Evolutionary conservation across 2,888 invertebrate species (phyloP).

Genomic region (Latrodectus elegans): DNA sequence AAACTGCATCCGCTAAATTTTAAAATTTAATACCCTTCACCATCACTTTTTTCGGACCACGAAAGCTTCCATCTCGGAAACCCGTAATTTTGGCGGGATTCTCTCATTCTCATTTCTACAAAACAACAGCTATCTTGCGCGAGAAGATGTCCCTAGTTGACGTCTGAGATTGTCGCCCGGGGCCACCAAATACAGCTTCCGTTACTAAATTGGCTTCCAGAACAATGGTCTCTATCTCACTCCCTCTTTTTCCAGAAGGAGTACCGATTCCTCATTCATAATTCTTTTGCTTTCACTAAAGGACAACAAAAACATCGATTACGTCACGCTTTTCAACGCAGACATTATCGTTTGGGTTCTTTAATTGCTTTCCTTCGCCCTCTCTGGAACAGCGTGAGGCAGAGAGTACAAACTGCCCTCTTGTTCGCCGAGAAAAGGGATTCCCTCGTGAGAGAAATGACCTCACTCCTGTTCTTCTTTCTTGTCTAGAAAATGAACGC

Average conservation of each 20-base stretch:
- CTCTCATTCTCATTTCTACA: too few species aligned
- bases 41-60: too few species aligned
- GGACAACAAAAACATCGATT: conserved; percentile 66
- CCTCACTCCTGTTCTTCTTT: neutral
- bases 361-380: conserved; percentile 33
- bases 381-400: neutral
- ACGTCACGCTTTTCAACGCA: conserved; percentile 66
- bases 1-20: too few species aligned
- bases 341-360: conserved; percentile 58
- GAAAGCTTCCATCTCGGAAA: too few species aligned
- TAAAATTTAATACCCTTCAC: too few species aligned
- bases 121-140: too few species aligned
- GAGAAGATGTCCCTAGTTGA: conserved; percentile 9
- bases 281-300: conserved; percentile 42
- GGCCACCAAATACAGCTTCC: conserved; percentile 50
- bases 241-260: conserved; percentile 15
- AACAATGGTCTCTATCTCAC: conserved; percentile 41
- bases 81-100: too few species aligned
- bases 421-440: neutral
- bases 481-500: too few species aligned
- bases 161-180: neutral
- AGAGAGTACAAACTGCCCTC: neutral
- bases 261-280: conserved; percentile 51
- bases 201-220: conserved; percentile 63
- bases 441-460: conserved; percentile 2